These are phyloP conservation scores for Steinernema carpocapsae DNA, from an alignment of 2,888 invertebrate species.

Conservation along the genomic window DNA sequence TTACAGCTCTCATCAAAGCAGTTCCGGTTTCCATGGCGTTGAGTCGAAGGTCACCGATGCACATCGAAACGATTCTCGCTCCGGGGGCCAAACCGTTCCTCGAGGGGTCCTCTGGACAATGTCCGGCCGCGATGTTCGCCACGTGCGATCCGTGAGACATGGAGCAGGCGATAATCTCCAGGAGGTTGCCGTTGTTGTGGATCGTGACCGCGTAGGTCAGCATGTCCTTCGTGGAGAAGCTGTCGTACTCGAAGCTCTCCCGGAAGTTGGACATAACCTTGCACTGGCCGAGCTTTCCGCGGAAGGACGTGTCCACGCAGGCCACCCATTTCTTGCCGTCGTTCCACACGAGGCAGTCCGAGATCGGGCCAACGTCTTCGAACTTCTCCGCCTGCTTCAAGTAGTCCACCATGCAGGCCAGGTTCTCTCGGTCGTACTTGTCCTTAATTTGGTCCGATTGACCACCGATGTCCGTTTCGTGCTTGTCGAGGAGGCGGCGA, in stretches of 20 bases:
- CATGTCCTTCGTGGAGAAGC: slow-evolving; percentile 79
- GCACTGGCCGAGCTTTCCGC: slow-evolving; percentile 82
- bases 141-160: slow-evolving; percentile 97
- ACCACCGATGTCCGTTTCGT: slow-evolving; percentile 74
- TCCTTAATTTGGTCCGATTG: slow-evolving; percentile 71
- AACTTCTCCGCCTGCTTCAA: slow-evolving; percentile 84
- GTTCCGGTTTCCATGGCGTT: slow-evolving; percentile 97
- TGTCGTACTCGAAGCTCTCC: slow-evolving; percentile 79
- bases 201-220: slow-evolving; percentile 89
- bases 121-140: slow-evolving; percentile 90
- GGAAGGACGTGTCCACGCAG: slow-evolving; percentile 83
- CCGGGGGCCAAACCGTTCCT: slow-evolving; percentile 94
- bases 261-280: slow-evolving; percentile 82
- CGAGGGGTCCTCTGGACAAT: slow-evolving; percentile 84
- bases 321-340: slow-evolving; percentile 88
- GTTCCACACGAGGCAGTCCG: slow-evolving; percentile 90
- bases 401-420: slow-evolving; percentile 82
- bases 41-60: slow-evolving; percentile 84
- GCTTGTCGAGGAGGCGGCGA: slow-evolving; percentile 77
- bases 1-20: slow-evolving; percentile 87
- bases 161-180: slow-evolving; percentile 83
- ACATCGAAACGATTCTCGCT: slow-evolving; percentile 87
- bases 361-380: slow-evolving; percentile 83
- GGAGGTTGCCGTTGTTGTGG: slow-evolving; percentile 83
- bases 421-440: slow-evolving; percentile 84